phyloP scores from a whole-genome alignment of 2,113 vertebrate genomes.

The Platysternon megacephalum region DNA sequence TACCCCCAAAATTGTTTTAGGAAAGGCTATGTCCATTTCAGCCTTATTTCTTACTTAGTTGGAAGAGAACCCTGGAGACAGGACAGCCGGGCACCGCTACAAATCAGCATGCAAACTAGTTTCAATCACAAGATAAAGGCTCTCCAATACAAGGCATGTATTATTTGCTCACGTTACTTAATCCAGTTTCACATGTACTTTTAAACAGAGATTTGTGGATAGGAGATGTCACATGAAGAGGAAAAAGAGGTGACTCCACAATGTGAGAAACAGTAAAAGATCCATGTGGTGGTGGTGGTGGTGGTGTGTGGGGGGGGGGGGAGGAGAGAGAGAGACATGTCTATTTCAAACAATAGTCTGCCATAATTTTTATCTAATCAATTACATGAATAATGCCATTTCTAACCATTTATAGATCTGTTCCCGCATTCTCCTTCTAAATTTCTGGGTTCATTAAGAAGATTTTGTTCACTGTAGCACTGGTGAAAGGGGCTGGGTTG shows the following conservation, averaged over 20 bases:
- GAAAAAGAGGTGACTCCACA: neutral
- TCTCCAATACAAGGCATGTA: neutral
- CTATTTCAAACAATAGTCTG: rapidly evolving
- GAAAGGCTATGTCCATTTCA: constrained; percentile 29
- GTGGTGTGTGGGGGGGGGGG: too few relatives aligned
- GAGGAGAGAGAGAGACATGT: rapidly evolving
- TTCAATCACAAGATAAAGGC: neutral
- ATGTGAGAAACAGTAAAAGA: neutral
- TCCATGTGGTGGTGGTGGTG: rapidly evolving
- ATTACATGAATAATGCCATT: neutral
- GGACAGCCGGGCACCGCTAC: constrained; percentile 37
- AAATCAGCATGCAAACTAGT: constrained; percentile 63
- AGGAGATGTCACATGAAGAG: neutral
- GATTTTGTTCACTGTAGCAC: neutral
- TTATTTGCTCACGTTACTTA: constrained; percentile 54
- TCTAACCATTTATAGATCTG: neutral
- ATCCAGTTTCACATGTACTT: constrained; percentile 46
- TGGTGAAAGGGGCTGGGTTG: neutral
- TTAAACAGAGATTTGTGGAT: constrained; percentile 44
- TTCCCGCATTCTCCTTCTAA: neutral
- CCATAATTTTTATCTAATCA: neutral
- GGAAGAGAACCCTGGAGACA: constrained; percentile 57
- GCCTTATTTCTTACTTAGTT: constrained; percentile 67
- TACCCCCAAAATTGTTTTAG: constrained; percentile 68
- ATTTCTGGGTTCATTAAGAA: neutral